Conservation (phyloP, 2,888 invertebrate species). For the Lithosia quadra region DNA sequence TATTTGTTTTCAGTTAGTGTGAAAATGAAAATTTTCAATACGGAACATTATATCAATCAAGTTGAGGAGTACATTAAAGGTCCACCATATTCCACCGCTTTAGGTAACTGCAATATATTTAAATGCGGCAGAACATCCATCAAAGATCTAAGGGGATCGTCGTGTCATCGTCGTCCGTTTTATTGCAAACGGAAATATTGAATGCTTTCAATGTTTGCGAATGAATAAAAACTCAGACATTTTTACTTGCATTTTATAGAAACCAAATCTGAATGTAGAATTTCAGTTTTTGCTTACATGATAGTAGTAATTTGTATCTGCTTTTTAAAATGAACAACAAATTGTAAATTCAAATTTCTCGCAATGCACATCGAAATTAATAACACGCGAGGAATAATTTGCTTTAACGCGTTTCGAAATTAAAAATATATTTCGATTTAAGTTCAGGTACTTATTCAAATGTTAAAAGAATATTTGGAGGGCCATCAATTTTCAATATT, state of each 20-base stretch:
- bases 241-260: not conserved
- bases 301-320: not conserved
- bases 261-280: not conserved
- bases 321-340: not conserved
- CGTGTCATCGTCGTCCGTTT: not conserved
- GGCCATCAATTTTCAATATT: not conserved
- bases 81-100: not conserved
- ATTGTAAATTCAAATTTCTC: slow-evolving; percentile 1
- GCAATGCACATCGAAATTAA: not conserved
- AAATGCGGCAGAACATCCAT: not conserved
- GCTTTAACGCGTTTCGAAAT: not conserved
- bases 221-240: not conserved
- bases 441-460: not conserved
- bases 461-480: not conserved
- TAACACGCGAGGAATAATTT: not conserved
- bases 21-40: not conserved
- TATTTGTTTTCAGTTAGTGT: not conserved
- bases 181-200: not conserved
- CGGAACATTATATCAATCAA: not conserved
- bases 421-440: not conserved
- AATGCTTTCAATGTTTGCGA: not conserved
- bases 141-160: not conserved
- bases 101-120: not conserved
- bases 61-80: not conserved
- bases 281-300: too few relatives aligned